Percentiles rank a stretch among this genome's conserved stretches.
Evolutionary conservation across 2,888 invertebrate genomes (phyloP).

Genomic region (Drosophila paucipuncta): DNA sequence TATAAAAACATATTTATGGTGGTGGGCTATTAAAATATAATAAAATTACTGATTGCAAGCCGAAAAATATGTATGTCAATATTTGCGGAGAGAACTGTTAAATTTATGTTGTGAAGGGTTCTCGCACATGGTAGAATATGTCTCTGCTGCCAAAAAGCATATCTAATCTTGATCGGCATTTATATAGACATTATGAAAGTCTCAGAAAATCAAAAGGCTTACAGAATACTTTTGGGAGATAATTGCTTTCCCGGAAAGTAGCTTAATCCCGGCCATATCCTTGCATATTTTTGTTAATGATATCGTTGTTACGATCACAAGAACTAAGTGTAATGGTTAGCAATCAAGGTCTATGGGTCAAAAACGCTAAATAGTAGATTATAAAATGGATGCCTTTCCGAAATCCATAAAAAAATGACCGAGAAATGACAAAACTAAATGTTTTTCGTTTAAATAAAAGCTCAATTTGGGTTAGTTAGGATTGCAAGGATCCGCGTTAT

Average conservation of each 20-base stretch:
- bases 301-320: background rate
- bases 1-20: background rate
- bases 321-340: background rate
- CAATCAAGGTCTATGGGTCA: background rate
- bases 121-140: background rate
- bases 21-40: background rate
- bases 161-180: background rate
- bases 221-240: background rate
- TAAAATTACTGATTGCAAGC: background rate
- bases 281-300: background rate
- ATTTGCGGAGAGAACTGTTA: background rate
- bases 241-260: background rate
- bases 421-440: background rate
- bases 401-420: background rate
- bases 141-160: background rate
- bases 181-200: background rate
- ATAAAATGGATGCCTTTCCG: background rate
- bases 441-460: background rate
- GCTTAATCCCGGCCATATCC: background rate
- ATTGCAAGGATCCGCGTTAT: background rate
- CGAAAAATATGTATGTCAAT: background rate
- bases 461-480: background rate
- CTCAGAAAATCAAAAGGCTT: background rate
- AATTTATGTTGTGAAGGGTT: background rate
- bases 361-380: accelerated